phyloP scores from a whole-genome alignment of 2,888 invertebrate species.

The Dendrolimus pini region DNA sequence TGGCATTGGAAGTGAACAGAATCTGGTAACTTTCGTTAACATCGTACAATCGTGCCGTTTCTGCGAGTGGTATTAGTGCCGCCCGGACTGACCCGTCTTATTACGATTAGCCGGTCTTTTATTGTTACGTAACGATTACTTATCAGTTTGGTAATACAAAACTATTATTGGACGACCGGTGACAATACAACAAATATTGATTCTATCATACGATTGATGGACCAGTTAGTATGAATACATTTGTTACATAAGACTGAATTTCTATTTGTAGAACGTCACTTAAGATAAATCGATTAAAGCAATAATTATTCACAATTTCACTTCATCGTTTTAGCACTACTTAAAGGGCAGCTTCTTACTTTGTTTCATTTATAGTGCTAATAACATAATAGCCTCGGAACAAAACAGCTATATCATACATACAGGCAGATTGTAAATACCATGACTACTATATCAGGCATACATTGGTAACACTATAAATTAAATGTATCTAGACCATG shows the following conservation, averaged over 20 bases:
- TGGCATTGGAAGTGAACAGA: conserved; percentile 68
- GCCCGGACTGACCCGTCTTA: conserved; percentile 31
- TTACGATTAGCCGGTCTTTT: conserved; percentile 49
- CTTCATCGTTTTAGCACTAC: too few species aligned
- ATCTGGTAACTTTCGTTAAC: conserved; percentile 74
- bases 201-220: background rate
- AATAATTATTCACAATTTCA: too few species aligned
- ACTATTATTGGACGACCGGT: conserved; percentile 18
- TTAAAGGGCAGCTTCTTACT: too few species aligned
- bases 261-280: background rate
- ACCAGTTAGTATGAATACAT: background rate
- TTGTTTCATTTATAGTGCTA: too few species aligned
- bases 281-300: too few species aligned
- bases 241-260: background rate
- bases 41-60: conserved; percentile 43
- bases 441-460: too few species aligned
- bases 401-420: too few species aligned
- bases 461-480: too few species aligned
- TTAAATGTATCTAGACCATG: too few species aligned
- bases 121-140: conserved; percentile 51
- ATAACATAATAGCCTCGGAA: too few species aligned
- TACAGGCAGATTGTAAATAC: too few species aligned
- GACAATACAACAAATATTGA: conserved; percentile 9
- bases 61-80: conserved; percentile 28
- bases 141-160: conserved; percentile 42